Base-by-base conservation (phyloP, 2,888 invertebrate genomes). In the Aphidius colemani region DNA sequence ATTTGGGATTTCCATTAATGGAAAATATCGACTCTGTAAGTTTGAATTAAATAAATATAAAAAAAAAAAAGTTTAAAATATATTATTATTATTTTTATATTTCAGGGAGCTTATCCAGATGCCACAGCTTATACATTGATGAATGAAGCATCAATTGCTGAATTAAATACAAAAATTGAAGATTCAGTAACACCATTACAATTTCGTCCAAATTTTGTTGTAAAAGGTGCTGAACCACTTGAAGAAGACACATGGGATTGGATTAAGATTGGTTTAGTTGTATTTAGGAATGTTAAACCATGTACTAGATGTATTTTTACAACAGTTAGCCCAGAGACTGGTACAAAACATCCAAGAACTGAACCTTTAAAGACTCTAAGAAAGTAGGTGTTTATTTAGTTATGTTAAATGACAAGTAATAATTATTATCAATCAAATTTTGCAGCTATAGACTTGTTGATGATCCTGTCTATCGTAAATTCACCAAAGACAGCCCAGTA, bases 221-320 rank as follows among this genome's bases (percentile, higher is more conserved):
- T 92, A 3, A 84, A 85, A 63, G 87, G 87, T 0, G 84, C 86
- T 2, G 72, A 81, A 53, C 79, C 89, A 0, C 89, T 86, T 72
- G 89, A 86, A 3, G 91, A 92, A 79, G 92, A 92, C 72, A 79
- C 83, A 7, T 92, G 91, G 90, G 86, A 87, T 61, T 92, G 88
- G 84, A 78, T 92, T 6, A 88, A 87, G 77, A 89, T 92, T 61
- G 90, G 90, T 7, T 83, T 86, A 6, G 86, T 86, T 9, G 72
- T 88, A 56, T 88, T 91, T 73, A 85, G 88, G 75, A 85, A 88
- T 66, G 81, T 89, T 18, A 89, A 88, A 75, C 88, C 89, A 0
- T 90, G 90, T 74, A 85, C 86, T 0, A 87, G 90, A 86, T 92
- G 92, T 75, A 82, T 90, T n/a, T 76, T 91, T 66, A 89, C 90